Base-by-base conservation (phyloP, 2,797 vertebrate genomes). In the Falco rusticolus region DNA sequence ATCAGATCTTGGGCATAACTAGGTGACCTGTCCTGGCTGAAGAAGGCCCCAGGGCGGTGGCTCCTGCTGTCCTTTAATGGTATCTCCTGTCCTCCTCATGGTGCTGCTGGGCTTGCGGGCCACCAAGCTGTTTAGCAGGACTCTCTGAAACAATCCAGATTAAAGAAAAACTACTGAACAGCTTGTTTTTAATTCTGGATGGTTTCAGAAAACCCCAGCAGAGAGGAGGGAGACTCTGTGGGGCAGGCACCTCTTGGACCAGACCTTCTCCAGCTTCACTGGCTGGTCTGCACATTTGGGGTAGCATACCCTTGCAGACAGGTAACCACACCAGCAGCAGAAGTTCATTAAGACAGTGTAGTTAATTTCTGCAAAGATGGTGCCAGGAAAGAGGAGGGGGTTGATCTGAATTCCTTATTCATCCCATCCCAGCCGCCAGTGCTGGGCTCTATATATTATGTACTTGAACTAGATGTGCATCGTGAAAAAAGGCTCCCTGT, bases 401-500 rank as follows among this genome's bases (percentile, higher is more conserved):
- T 91, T 70, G 87, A 84, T 93, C 84, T 69, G 60, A 95, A 94
- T 91, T 88, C 84, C 77, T 91, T 2, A 8, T 92, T 92, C 86
- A 83, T 93, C 37, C 68, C 4, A 4, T 72, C 90, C 53, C 0
- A 0, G 51, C 51, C 12, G 8, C 34, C 74, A 74, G 70, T 82
- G 69, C 61, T 74, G 69, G 41, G 50, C 47, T 93, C 59, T 72
- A 75, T 81, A 89, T 57, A 78, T 91, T 92, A 78, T 87, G 89
- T 83, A 94, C 66, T 92, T 81, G 81, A 93, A 80, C 86, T 84
- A 82, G 79, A 88, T 65, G 85, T 77, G 76, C 64, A 94, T 87
- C 34, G 6, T 78, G 93, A 94, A 89, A 87, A 95, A 95, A 92
- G 83, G 48, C 72, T 97, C 87, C 93, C 91, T 94, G 84, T 92